These are phyloP conservation scores for Parnassius mnemosyne DNA, from an alignment of 2,888 invertebrate species.

Conservation along the genomic window DNA sequence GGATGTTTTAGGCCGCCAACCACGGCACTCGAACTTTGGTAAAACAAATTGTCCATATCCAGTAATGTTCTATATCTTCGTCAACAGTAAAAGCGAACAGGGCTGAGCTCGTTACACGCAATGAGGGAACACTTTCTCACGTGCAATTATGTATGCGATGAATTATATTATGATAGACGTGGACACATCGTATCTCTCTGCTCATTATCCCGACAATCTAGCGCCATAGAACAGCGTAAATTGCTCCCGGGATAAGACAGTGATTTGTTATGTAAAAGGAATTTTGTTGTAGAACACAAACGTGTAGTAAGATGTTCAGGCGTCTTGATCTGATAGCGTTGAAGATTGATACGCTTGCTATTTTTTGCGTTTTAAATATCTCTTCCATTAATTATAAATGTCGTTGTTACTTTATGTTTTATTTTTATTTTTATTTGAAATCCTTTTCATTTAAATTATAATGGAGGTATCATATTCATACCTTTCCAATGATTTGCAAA, in stretches of 20 bases:
- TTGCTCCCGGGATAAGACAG: conserved; percentile 20
- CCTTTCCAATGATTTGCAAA: no score
- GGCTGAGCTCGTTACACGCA: conserved; percentile 25
- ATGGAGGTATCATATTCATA: no score
- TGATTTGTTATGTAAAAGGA: conserved; percentile 21
- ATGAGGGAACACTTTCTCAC: conserved; percentile 29
- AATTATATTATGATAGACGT: conserved; percentile 27
- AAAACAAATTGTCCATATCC: neutral
- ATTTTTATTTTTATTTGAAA: no score
- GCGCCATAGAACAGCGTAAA: conserved; percentile 11
- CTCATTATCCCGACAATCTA: conserved; percentile 19
- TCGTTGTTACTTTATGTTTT: no score
- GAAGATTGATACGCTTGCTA: conserved; percentile 25
- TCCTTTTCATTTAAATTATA: no score
- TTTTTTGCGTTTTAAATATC: conserved; percentile 9
- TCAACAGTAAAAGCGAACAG: conserved; percentile 17
- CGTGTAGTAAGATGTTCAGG: conserved; percentile 11
- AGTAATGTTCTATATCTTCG: neutral
- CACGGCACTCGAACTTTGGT: no score
- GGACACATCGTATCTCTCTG: conserved; percentile 24
- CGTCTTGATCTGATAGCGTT: conserved; percentile 18
- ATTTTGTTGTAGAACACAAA: conserved; percentile 17
- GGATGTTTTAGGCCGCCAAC: no score
- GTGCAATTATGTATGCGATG: conserved; percentile 28
- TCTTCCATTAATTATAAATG: conserved; percentile 1